Evolutionary conservation across 2,113 vertebrate genomes (phyloP), one percentile per base, ranked within the genome.

Genomic region (Scomber scombrus): DNA sequence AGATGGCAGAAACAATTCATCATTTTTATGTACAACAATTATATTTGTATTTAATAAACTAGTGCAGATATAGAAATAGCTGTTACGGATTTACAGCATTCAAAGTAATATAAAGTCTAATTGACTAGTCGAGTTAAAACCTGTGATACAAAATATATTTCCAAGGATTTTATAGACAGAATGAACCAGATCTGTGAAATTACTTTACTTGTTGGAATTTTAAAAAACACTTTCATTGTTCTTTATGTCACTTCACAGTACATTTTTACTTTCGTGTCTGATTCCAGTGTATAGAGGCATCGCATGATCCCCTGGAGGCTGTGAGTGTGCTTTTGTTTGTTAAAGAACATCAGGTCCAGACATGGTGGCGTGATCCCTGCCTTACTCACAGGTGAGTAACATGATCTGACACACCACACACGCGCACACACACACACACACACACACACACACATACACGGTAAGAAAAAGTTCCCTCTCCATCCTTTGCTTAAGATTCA

Each of bases 361-460:
- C 89, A 26, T 0, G 5, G 50, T 21, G 18, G 29, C 4, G 15
- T 83, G 78, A 82, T 40, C 54, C 4, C 21, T 55, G 10, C 47
- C 45, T 91, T 81, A 89, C 75, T 87, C 90, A 82, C 76, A 86
- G 72, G 68, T 90, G 89, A 91, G 63, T 86, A 68, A 89, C 57
- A 19, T 5, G 21, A 4, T 71, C 52, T 83, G 79, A 86, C 43
- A 67, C 65, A 47, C 26, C 0, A 16, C 3, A 1, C 5, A n/a
- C n/a, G n/a, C n/a, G n/a, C n/a, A n/a, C 1, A 21, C 16, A 69
- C 51, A 13, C 19, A 5, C 11, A 26, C 15, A 45, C 46, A 74
- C 49, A 47, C 45, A 26, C 49, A 34, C 54, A 34, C 52, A 29
- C 62, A 66, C 73, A 71, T 65, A 87, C 82, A 76, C 85, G 81